Evolutionary conservation across 2,113 vertebrate genomes (phyloP).

Genomic region (Zapus hudsonius): DNA sequence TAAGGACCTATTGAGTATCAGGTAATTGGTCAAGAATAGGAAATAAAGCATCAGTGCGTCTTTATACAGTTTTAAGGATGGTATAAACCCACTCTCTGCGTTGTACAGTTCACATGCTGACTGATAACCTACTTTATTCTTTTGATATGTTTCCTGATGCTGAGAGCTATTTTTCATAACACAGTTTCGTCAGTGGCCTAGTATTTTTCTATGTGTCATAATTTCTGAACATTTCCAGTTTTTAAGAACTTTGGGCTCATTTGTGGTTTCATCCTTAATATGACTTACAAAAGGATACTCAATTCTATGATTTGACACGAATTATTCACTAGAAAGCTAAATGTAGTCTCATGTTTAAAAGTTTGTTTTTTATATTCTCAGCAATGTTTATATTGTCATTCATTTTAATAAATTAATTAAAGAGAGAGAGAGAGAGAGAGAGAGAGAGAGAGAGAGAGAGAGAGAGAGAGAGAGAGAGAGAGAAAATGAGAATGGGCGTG

Average conservation of each 20-base stretch:
- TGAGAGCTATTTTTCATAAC: slow-evolving; percentile 7
- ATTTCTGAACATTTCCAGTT: slow-evolving; percentile 28
- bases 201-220: slow-evolving; percentile 31
- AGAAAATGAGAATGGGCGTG: no score
- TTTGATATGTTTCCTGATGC: neutral
- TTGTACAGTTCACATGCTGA: neutral
- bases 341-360: neutral
- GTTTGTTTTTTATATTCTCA: slow-evolving; percentile 1
- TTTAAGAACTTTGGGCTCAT: slow-evolving; percentile 29
- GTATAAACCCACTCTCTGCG: neutral
- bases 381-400: neutral
- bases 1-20: neutral
- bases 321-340: neutral
- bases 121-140: neutral
- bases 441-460: no score
- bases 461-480: no score
- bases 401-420: no score
- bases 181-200: neutral
- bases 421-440: no score
- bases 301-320: neutral
- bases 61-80: neutral
- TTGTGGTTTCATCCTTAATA: slow-evolving; percentile 30
- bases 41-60: neutral
- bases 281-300: slow-evolving; percentile 15
- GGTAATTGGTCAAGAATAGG: neutral